These are phyloP conservation scores for Sussaba pulchella DNA, from an alignment of 2,888 invertebrate genomes.

Conservation along the genomic window DNA sequence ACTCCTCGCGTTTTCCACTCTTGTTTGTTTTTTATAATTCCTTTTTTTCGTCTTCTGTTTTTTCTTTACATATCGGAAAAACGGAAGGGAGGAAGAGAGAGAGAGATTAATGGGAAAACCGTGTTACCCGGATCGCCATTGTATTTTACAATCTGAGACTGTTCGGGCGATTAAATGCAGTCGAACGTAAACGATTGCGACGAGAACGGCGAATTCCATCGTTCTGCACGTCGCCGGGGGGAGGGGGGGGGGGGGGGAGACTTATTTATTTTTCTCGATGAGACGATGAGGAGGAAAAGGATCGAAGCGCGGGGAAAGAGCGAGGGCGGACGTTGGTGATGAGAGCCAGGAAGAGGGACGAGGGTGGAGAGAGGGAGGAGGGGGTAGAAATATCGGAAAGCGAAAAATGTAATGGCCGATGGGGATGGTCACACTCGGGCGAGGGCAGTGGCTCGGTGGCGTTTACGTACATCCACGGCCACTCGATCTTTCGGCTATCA, in stretches of 20 bases:
- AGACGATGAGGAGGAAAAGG: slow-evolving; percentile 28
- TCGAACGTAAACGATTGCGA: slow-evolving; percentile 36
- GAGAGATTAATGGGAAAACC: slow-evolving; percentile 43
- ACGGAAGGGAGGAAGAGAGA: slow-evolving; percentile 7
- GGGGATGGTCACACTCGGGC: slow-evolving; percentile 26
- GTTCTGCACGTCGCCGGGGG: background rate
- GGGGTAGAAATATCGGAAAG: slow-evolving; percentile 62
- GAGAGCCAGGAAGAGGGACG: slow-evolving; percentile 52
- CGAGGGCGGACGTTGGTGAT: slow-evolving; percentile 53
- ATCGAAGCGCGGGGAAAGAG: slow-evolving; percentile 54
- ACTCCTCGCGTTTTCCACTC: background rate
- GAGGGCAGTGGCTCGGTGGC: slow-evolving; percentile 18
- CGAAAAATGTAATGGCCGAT: slow-evolving; percentile 59
- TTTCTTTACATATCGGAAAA: slow-evolving; percentile 50
- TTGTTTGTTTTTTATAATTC: slow-evolving; percentile 14
- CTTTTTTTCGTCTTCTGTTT: background rate
- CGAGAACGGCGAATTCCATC: slow-evolving; percentile 35
- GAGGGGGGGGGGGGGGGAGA: too few relatives aligned
- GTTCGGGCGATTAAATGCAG: background rate
- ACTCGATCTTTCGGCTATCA: background rate
- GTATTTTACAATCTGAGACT: slow-evolving; percentile 17
- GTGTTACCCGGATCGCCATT: slow-evolving; percentile 26
- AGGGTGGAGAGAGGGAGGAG: slow-evolving; percentile 62
- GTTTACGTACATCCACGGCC: slow-evolving; percentile 22
- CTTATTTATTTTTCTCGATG: slow-evolving; percentile 48